Conservation (phyloP, 2,888 invertebrate species). For the Cephus pygmeus region DNA sequence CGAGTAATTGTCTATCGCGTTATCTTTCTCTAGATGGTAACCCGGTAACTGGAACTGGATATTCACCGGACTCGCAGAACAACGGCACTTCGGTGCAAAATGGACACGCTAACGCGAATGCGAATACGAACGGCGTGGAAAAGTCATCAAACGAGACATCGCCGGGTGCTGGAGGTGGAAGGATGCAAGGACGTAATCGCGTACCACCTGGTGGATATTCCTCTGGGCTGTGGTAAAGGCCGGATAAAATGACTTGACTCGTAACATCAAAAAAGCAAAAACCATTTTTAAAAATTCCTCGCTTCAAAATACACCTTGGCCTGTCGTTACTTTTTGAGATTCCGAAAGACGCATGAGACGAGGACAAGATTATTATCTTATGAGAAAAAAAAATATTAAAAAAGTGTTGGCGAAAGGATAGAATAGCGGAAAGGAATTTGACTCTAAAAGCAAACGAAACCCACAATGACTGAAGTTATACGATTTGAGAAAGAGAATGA, state of each 20-base stretch:
- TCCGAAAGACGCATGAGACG: neutral
- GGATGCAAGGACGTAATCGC: slow-evolving; percentile 69
- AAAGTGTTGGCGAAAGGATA: neutral
- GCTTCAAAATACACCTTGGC: neutral
- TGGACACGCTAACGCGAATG: slow-evolving; percentile 67
- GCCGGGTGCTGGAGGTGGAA: slow-evolving; percentile 41
- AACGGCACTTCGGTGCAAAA: slow-evolving; percentile 58
- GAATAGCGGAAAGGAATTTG: neutral
- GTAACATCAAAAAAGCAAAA: slow-evolving; percentile 13
- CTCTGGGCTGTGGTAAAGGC: slow-evolving; percentile 75
- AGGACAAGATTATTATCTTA: neutral
- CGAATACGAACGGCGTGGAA: slow-evolving; percentile 53
- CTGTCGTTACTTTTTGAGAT: neutral
- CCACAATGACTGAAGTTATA: neutral
- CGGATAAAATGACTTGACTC: slow-evolving; percentile 17
- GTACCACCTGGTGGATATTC: slow-evolving; percentile 78
- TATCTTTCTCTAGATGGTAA: slow-evolving; percentile 65
- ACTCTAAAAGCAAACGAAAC: neutral
- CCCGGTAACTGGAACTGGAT: slow-evolving; percentile 70
- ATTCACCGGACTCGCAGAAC: slow-evolving; percentile 58
- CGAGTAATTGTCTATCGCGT: neutral
- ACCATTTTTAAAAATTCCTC: slow-evolving; percentile 1
- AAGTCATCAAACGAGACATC: slow-evolving; percentile 56
- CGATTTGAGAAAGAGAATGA: neutral
- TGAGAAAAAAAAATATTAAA: neutral